phyloP scores from a whole-genome alignment of 2,797 vertebrate species.

The Myripristis murdjan region DNA sequence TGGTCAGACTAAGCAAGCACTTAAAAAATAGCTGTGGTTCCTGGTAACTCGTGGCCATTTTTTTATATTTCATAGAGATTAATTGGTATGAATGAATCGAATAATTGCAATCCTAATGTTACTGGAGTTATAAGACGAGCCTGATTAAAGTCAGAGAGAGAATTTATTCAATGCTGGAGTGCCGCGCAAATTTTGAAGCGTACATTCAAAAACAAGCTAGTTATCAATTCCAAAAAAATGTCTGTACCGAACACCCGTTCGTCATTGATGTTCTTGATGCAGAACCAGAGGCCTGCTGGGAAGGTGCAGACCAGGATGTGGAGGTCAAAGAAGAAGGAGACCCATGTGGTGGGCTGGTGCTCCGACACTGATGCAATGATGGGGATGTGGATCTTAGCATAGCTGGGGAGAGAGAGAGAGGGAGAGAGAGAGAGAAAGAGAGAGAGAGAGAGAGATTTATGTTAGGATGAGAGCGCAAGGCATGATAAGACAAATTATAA shows the following conservation, averaged over 20 bases:
- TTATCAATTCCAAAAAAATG: neutral
- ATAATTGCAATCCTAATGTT: too few relatives aligned
- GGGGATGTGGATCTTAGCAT: conserved; percentile 99
- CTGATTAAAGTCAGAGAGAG: too few relatives aligned
- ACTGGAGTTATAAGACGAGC: too few relatives aligned
- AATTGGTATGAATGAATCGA: too few relatives aligned
- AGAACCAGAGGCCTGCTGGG: conserved; percentile 95
- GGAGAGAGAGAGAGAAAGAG: conserved; percentile 1
- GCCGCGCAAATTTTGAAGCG: too few relatives aligned
- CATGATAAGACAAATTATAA: conserved; percentile 67
- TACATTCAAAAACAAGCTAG: too few relatives aligned
- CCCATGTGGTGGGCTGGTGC: conserved; percentile 99
- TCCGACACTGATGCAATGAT: conserved; percentile 99
- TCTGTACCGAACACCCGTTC: conserved; percentile 91
- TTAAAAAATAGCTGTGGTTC: too few relatives aligned
- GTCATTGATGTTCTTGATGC: conserved; percentile 93
- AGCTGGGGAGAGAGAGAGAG: conserved; percentile 82
- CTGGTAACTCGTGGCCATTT: too few relatives aligned
- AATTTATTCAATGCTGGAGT: too few relatives aligned
- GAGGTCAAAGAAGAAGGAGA: conserved; percentile 99
- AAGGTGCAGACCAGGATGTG: conserved; percentile 99
- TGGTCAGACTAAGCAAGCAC: too few relatives aligned
- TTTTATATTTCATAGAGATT: too few relatives aligned
- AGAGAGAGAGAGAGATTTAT: conserved; percentile 47
- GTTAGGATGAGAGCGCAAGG: conserved; percentile 36